Evolutionary conservation across 1,140 invertebrate genomes (phyloP), one percentile per base, ranked within the genome.

Genomic region (Alviniconcha marisindica): DNA sequence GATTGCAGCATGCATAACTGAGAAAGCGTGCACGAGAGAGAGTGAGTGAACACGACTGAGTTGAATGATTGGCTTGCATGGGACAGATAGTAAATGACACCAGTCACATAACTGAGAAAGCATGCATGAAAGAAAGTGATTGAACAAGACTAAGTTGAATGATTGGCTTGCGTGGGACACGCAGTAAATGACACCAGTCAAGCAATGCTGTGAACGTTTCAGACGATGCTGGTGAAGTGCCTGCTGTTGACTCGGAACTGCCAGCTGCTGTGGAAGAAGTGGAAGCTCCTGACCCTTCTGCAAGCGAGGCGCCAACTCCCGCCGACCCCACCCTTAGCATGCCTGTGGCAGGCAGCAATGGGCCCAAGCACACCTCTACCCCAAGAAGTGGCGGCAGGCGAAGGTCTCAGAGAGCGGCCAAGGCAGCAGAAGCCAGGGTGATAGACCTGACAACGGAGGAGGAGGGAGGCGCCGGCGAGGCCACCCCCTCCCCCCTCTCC

Each of bases 401-500:
- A 44, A 73, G 28, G 12, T 48, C 80, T 69, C 44, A 51, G 18
- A 14, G 18, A 31, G 36, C 60, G 14, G n/a, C 15, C 33, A 21
- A 7, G 31, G 21, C 31, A 28, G 28, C 44, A 15, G 38, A 42
- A n/a, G 80, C 14, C 10, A 48, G 36, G 2, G 44, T 83, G 5
- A 85, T 85, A 24, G 86, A 89, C 77, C 79, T 84, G 4, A 84
- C 84, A 31, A 5, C 63, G 0, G 77, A 84, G 3, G 51, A 82
- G 5, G 73, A 78, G 1, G 60, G 60, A 21, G 69, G 33, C 14
- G 33, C 54, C 4, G 42, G 42, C 38, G 18, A 28, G n/a, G 28
- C 38, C 18, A 73, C 51, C 28, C n/a, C 18, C 40, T 31, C 31
- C 21, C 2, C n/a, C n/a, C 33, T 24, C 31, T 7, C 40, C 28